Conservation (phyloP, 2,113 vertebrate genomes). For the Mustelus asterias region DNA sequence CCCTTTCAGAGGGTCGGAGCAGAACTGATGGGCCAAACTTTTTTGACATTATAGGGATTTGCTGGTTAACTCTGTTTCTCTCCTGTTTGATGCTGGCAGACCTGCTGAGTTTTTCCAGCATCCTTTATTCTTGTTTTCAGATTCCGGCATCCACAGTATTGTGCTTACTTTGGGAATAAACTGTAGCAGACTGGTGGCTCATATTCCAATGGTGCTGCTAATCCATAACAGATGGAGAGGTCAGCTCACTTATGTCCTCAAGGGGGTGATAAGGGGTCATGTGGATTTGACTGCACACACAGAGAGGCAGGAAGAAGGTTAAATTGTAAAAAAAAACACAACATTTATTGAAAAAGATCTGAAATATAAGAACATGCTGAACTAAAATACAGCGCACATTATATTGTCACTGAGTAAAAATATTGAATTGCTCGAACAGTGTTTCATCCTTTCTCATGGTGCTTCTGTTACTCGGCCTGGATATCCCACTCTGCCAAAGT, state of each 20-base stretch:
- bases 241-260: background rate
- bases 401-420: background rate
- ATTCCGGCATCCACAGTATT: too few relatives aligned
- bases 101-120: too few relatives aligned
- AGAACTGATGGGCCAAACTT: too few relatives aligned
- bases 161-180: background rate
- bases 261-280: background rate
- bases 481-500: background rate
- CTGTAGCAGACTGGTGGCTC: background rate
- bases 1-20: too few relatives aligned
- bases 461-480: background rate
- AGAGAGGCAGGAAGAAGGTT: background rate
- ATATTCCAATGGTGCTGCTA: background rate
- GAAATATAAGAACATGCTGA: background rate
- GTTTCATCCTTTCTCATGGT: background rate
- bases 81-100: too few relatives aligned
- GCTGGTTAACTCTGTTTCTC: too few relatives aligned
- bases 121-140: too few relatives aligned
- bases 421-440: background rate
- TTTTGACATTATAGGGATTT: too few relatives aligned
- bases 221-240: background rate
- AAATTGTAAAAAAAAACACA: background rate
- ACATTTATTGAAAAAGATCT: background rate
- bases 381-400: background rate
- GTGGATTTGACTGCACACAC: background rate